A percentile compares a stretch with the other conserved stretches of the same genome.
phyloP scores from a whole-genome alignment of 2,797 vertebrate genomes.

The Sebastiscus albofasciatus region DNA sequence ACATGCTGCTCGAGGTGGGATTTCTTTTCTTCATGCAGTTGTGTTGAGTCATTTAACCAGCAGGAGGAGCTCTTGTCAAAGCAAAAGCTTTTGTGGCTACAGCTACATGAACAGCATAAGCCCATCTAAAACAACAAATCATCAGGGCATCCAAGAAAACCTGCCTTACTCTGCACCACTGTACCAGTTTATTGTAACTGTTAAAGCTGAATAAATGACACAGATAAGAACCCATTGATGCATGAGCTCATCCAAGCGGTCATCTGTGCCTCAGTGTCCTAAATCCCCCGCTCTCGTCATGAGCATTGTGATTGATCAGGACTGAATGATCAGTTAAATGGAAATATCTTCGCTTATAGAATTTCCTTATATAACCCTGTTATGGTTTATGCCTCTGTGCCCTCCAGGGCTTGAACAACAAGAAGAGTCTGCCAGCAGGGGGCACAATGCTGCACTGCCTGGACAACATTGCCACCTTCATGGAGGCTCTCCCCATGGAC shows the following conservation, averaged over 20 bases:
- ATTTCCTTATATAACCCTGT: conserved; percentile 67
- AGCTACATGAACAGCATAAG: conserved; percentile 34
- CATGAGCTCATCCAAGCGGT: conserved; percentile 24
- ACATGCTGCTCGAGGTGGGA: conserved; percentile 96
- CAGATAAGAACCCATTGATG: conserved; percentile 20
- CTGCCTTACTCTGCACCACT: conserved; percentile 29
- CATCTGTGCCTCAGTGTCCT: conserved; percentile 41
- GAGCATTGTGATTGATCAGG: conserved; percentile 57
- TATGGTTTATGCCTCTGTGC: conserved; percentile 56
- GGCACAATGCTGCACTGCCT: conserved; percentile 97
- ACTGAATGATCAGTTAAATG: conserved; percentile 67
- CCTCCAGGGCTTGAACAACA: conserved; percentile 95
- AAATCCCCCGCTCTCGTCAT: conserved; percentile 33
- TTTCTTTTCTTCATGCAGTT: neutral
- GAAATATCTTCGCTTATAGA: conserved; percentile 58
- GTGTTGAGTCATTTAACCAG: conserved; percentile 56
- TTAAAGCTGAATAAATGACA: conserved; percentile 40
- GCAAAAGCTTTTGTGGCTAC: neutral
- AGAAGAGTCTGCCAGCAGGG: conserved; percentile 97
- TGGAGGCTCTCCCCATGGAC: conserved; percentile 99
- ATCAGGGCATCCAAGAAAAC: conserved; percentile 37
- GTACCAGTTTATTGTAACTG: conserved; percentile 41
- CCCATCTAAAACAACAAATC: conserved; percentile 50
- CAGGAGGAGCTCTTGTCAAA: conserved; percentile 80
- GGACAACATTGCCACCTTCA: conserved; percentile 97